Evolutionary conservation across 2,888 invertebrate species (phyloP), one percentile per base, ranked within the genome.

Genomic region (Platynereis dumerilii): DNA sequence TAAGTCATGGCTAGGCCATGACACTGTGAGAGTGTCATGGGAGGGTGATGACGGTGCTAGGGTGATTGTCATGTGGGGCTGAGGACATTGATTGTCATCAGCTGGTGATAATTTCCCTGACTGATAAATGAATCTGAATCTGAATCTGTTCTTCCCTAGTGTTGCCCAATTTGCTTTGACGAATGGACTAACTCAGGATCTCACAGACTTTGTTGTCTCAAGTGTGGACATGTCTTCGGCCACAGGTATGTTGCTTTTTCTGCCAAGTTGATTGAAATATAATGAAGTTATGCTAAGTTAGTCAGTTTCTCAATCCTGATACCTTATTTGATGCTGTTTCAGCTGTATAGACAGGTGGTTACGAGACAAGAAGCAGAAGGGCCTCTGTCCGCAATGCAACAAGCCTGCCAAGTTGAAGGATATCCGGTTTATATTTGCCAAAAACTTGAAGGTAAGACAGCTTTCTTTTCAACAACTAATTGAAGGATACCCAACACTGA

Each of bases 221-320:
- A 90, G 78, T 97, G 97, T 83, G 97, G 97, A 0, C 97, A 97
- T 85, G 84, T 96, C 7, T 97, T 95, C 83, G 97, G 97, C 0
- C 78, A 81, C 63, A 80, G 78, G 80, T 84, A 22, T 29, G 17
- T 29, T n/a, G 34, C 12, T 28, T n/a, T 12, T 42, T 10, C 10
- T 42, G 12, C 10, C 10, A 42, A 42, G 12, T 42, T 42, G 10
- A 42, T 42, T 10, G 12, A 12, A 42, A 42, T 42, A 42, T 42
- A 12, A 42, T 42, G 17, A 42, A 42, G 42, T 12, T 17, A 42
- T 12, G 17, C 10, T 10, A 42, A 17, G 42, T n/a, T n/a, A n/a
- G n/a, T n/a, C n/a, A n/a, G n/a, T n/a, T n/a, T n/a, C n/a, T n/a
- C n/a, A n/a, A n/a, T n/a, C n/a, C n/a, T n/a, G n/a, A n/a, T n/a